phyloP scores from a whole-genome alignment of 2,113 vertebrate genomes.

The Dipodomys spectabilis region DNA sequence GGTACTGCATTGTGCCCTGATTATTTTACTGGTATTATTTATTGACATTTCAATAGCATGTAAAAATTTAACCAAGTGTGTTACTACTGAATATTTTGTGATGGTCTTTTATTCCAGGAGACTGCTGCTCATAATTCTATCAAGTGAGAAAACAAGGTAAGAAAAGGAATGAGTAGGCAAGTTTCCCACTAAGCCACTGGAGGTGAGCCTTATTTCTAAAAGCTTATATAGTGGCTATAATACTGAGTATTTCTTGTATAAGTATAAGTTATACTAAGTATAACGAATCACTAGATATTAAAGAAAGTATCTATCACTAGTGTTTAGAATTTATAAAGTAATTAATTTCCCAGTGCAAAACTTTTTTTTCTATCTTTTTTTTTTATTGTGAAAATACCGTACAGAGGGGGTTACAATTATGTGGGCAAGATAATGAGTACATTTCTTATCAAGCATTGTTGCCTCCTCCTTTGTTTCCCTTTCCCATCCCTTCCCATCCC shows the following conservation, averaged over 20 bases:
- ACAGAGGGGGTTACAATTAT: no score
- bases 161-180: not conserved
- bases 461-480: no score
- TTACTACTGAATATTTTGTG: slow-evolving; percentile 51
- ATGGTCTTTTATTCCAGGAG: slow-evolving; percentile 54
- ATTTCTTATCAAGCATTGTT: no score
- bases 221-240: not conserved
- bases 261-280: no score
- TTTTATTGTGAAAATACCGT: no score
- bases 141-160: not conserved
- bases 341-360: not conserved
- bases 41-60: slow-evolving; percentile 64
- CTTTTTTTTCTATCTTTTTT: no score
- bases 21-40: not conserved
- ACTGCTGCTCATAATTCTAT: slow-evolving; percentile 27
- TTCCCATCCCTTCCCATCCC: no score
- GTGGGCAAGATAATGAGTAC: no score
- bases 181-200: not conserved
- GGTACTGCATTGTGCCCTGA: not conserved
- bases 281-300: no score
- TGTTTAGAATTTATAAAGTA: not conserved
- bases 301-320: not conserved
- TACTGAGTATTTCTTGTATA: not conserved
- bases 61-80: slow-evolving; percentile 42
- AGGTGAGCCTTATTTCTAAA: not conserved